Base-by-base conservation (phyloP, 2,113 vertebrate genomes). In the Sebastes schlegelii region DNA sequence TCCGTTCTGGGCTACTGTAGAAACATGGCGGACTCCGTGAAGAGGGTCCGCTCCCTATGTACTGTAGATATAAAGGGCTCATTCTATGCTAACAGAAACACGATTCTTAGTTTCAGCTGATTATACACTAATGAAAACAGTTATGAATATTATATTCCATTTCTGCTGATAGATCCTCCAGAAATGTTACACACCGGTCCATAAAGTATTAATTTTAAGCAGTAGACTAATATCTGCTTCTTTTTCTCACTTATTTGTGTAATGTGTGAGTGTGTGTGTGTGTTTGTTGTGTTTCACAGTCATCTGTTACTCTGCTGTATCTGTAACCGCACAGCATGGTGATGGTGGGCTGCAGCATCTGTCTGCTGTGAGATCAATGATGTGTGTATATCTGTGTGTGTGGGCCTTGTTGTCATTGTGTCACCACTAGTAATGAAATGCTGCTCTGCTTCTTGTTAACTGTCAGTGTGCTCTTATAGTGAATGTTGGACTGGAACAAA, bases 301-400 rank as follows among this genome's bases (percentile, higher is more conserved):
- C 58, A 48, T 48, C 62, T 45, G 11, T 62, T 73, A 64, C 52
- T 77, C 7, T 16, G 13, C 48, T 80, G 51, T 58, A 21, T 72
- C 61, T 77, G 34, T 54, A 67, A 55, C 48, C n/a, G 3, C 17
- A 54, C 60, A 63, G 65, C 26, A 17, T 49, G 13, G 23, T 43
- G 51, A 78, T 80, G 65, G 43, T 48, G 26, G 60, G 19, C 70
- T 80, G 63, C 63, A 84, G 74, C 86, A 84, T 81, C 80, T 86
- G 77, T 72, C 71, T 68, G 2, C 79, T 85, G 45, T 76, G 52
- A 60, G 43, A 75, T 86, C 57, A 45, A 65, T 34, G 19, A 61
- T 69, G 13, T 75, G 26, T 80, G 8, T 62, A 17, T 82, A 42
- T 66, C 10, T 51, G 21, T 70, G 57, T 63, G 65, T 40, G 66